A percentile compares a stretch with the other conserved stretches of the same genome.
Evolutionary conservation across 2,888 invertebrate genomes (phyloP).

Genomic region (Cremastobaeus sp.): DNA sequence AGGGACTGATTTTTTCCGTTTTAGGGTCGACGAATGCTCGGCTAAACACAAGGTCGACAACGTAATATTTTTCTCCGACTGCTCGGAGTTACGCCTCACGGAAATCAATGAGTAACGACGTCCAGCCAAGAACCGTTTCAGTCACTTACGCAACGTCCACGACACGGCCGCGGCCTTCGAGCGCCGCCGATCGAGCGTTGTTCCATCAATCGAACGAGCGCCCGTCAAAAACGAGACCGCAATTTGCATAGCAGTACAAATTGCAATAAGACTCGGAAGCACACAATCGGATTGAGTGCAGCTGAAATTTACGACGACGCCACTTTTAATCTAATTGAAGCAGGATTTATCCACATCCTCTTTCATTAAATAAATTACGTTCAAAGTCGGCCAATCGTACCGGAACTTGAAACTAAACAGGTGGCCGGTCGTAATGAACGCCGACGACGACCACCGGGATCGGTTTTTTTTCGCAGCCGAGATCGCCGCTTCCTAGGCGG

Average conservation of each 20-base stretch:
- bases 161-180: constrained; percentile 19
- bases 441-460: not conserved
- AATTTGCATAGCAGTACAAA: too few species aligned
- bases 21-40: constrained; percentile 37
- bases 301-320: constrained; percentile 1
- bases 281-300: constrained; percentile 7
- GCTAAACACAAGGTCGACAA: constrained; percentile 39
- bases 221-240: too few species aligned
- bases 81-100: constrained; percentile 40
- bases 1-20: constrained; percentile 55
- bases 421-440: constrained; percentile 1
- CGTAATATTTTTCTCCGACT: constrained; percentile 12
- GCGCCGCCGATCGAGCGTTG: too few species aligned
- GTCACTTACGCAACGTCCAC: constrained; percentile 28
- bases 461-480: not conserved
- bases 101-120: constrained; percentile 39
- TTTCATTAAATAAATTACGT: constrained; percentile 5
- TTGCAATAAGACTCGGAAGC: too few species aligned
- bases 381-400: constrained; percentile 21
- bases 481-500: constrained; percentile 26
- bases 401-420: constrained; percentile 16
- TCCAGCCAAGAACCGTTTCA: constrained; percentile 38
- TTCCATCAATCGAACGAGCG: too few species aligned
- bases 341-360: constrained; percentile 8
- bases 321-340: constrained; percentile 18